Base-by-base conservation (phyloP, 2,797 vertebrate genomes). In the Eospalax fontanierii region DNA sequence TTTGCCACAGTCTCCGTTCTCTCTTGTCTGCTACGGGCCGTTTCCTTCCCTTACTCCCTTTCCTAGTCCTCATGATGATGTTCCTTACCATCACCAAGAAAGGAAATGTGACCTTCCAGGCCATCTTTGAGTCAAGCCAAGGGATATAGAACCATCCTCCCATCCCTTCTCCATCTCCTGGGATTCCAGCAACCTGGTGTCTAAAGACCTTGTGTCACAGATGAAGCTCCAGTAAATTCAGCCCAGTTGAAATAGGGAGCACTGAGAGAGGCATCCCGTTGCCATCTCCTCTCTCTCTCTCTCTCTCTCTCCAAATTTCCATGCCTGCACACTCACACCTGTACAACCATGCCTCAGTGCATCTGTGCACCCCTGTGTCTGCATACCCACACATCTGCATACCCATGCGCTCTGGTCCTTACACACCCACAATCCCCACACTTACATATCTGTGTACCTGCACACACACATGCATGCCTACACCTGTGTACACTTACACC, bases 21-120 rank as follows among this genome's bases (percentile, higher is more conserved):
- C 63, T 43, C 18, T 43, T 70, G 5, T 33, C 6, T 38, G 57
- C n/a, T 6, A 18, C 2, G 46, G n/a, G 18, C 18, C 0, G 0
- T 19, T 30, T 2, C 2, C 11, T 70, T 24, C 66, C 28, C 63
- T n/a, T 54, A 4, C 30, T 88, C 46, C 21, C 43, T 78, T 43
- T 6, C n/a, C 5, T 68, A 4, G 54, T 40, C 35, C 11, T 74
- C 22, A 43, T 73, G 63, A 10, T 22, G 24, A n/a, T n/a, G 12
- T 38, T 4, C 74, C 82, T 83, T 33, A 26, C 54, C 21, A 4
- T 76, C 43, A 43, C 10, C 61, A 4, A 4, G 38, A 86, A 43
- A 10, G 38, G 30, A 21, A 90, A 3, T 40, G 40, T 75, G 21
- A 59, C 26, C 4, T 95, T 87, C 66, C 57, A 11, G 0, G 30